Evolutionary conservation across 2,113 vertebrate species (phyloP).

Genomic region (Mesitornis unicolor): DNA sequence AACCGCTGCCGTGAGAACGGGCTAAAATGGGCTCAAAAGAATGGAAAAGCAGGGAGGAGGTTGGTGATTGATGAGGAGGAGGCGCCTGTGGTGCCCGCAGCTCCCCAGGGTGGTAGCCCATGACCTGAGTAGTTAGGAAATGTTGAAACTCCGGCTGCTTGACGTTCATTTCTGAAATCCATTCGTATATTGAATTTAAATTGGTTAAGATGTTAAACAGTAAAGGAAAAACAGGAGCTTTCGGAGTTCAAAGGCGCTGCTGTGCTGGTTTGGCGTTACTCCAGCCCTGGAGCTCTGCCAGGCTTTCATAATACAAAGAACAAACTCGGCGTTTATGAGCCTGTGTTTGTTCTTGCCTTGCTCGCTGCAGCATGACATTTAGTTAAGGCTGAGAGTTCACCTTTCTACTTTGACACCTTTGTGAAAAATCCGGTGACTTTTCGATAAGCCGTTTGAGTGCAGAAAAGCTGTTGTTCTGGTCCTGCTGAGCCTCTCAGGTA

Average conservation of each 20-base stretch:
- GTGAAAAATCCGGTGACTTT: background rate
- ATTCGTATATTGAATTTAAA: background rate
- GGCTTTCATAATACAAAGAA: background rate
- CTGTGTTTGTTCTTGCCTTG: background rate
- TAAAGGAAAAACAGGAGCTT: background rate
- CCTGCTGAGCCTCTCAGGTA: background rate
- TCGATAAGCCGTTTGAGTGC: background rate
- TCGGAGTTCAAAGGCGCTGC: background rate
- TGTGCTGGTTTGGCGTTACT: background rate
- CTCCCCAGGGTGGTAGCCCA: background rate
- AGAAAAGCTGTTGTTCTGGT: background rate
- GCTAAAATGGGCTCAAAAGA: background rate
- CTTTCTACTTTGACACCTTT: background rate
- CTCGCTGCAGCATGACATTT: background rate
- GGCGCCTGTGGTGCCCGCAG: accelerated
- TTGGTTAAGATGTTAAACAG: background rate
- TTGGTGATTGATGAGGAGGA: background rate
- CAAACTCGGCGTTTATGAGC: background rate
- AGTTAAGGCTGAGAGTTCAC: background rate
- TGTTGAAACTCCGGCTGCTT: background rate
- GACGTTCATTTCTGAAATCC: background rate
- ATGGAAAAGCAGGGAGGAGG: background rate
- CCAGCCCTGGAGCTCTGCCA: background rate
- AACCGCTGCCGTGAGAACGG: too few species aligned
- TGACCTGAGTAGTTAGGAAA: background rate